A percentile compares a stretch with the other conserved stretches of the same genome.
These are phyloP conservation scores for Cyanoramphus novaezelandiae DNA, from an alignment of 2,113 vertebrate genomes.

Conservation along the genomic window DNA sequence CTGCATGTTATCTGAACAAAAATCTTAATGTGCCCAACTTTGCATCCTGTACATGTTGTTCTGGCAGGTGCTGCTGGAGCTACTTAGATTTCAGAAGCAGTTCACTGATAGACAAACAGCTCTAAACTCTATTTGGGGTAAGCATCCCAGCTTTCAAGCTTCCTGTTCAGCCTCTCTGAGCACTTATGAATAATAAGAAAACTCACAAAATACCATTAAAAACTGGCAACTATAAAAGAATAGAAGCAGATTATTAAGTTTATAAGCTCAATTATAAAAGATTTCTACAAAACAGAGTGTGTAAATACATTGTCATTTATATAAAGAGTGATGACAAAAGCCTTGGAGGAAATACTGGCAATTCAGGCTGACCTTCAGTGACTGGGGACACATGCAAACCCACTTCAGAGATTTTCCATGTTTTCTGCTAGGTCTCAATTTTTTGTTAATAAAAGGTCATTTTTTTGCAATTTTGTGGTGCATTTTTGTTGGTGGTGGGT, in stretches of 20 bases:
- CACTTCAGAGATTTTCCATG: not conserved
- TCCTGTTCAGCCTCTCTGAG: not conserved
- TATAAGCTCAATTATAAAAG: not conserved
- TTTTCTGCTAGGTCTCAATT: not conserved
- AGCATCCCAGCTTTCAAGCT: not conserved
- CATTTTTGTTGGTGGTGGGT: accelerated
- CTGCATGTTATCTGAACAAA: not conserved
- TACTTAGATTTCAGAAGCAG: not conserved
- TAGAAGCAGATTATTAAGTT: not conserved
- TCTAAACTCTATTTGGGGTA: not conserved
- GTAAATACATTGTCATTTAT: not conserved
- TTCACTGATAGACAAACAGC: not conserved
- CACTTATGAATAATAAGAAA: not conserved
- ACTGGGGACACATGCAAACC: not conserved
- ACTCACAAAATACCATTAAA: not conserved
- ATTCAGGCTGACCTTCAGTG: not conserved
- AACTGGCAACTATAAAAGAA: not conserved
- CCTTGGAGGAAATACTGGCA: not conserved
- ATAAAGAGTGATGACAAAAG: not conserved
- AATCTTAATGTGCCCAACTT: not conserved
- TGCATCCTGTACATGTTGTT: not conserved
- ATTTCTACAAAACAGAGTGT: not conserved
- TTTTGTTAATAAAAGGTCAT: not conserved
- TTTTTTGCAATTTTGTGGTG: not conserved
- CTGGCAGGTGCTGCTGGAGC: not conserved